phyloP scores from a whole-genome alignment of 2,113 vertebrate species.

The Tautogolabrus adspersus region DNA sequence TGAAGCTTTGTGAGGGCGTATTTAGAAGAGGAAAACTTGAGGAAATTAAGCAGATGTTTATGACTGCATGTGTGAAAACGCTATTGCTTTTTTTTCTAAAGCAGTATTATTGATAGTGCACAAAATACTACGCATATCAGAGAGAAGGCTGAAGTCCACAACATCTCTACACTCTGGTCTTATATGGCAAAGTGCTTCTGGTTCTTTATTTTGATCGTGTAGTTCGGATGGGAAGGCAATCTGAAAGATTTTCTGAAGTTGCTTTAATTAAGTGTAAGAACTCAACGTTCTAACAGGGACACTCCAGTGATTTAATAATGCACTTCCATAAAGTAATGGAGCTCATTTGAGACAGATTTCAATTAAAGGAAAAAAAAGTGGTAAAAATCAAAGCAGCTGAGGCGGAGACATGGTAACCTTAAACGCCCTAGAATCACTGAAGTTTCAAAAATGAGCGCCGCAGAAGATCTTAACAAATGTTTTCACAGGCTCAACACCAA shows the following conservation, averaged over 20 bases:
- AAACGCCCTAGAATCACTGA: background rate
- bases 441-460: background rate
- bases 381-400: conserved; percentile 20
- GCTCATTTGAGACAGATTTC: conserved; percentile 4
- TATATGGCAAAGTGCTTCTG: background rate
- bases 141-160: background rate
- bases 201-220: conserved; percentile 12
- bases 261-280: conserved; percentile 32
- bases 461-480: background rate
- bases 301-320: conserved; percentile 12
- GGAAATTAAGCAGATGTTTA: background rate
- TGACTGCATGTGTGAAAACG: background rate
- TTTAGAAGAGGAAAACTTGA: background rate
- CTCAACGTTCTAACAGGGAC: conserved; percentile 12
- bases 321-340: background rate
- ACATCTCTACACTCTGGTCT: background rate
- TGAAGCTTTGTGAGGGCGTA: too few species aligned
- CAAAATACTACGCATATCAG: background rate
- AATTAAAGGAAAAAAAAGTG: background rate
- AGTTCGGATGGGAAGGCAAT: too few species aligned
- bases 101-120: background rate
- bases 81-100: background rate
- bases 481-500: background rate
- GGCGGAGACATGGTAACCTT: background rate
- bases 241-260: conserved; percentile 24